Conservation (phyloP, 2,113 vertebrate species). For the Pampusana beccarii region DNA sequence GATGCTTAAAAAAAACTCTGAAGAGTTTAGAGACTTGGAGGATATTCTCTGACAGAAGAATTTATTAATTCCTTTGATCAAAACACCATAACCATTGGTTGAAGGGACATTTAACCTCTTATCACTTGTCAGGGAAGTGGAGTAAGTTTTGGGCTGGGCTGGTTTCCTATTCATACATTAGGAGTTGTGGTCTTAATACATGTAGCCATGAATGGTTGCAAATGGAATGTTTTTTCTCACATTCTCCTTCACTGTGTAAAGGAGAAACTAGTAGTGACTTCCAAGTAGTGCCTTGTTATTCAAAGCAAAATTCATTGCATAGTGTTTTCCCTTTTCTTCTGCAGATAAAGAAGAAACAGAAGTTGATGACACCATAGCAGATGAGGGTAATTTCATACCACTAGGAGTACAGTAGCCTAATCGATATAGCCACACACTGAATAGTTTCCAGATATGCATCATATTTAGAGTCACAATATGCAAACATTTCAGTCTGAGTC, state of each 20-base stretch:
- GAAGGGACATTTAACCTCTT: neutral
- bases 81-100: neutral
- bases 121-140: neutral
- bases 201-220: accelerated
- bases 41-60: neutral
- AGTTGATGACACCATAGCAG: neutral
- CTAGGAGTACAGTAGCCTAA: neutral
- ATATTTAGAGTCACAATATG: neutral
- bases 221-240: accelerated
- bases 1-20: neutral
- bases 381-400: neutral
- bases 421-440: neutral
- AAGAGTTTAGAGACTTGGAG: neutral
- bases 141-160: neutral
- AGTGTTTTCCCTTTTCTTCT: neutral
- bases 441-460: neutral
- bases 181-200: neutral
- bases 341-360: neutral
- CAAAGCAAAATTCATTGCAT: neutral
- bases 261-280: neutral
- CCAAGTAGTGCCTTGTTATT: neutral
- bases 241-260: neutral
- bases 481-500: neutral
- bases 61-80: neutral
- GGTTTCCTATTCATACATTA: neutral